Evolutionary conservation across 2,797 vertebrate genomes (phyloP).

Genomic region (Anabas testudineus): DNA sequence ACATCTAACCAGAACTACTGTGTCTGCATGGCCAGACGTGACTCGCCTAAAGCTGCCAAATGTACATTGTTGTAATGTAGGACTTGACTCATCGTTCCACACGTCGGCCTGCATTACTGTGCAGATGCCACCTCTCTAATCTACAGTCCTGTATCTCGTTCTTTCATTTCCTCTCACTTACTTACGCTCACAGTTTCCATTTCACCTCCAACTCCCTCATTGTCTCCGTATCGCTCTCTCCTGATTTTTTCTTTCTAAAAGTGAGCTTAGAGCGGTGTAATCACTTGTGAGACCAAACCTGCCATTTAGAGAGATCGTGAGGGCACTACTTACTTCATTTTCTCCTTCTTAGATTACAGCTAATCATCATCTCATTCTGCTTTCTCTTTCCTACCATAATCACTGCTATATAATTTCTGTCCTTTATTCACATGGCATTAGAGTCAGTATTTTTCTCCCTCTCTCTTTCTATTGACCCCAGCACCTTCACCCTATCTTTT

Average conservation of each 20-base stretch:
- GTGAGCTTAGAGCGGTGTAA: slow-evolving; percentile 48
- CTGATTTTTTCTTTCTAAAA: slow-evolving; percentile 40
- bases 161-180: slow-evolving; percentile 39
- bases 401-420: slow-evolving; percentile 50
- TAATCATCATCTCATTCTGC: slow-evolving; percentile 69
- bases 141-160: slow-evolving; percentile 6
- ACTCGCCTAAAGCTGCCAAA: background rate
- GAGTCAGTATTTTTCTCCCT: slow-evolving; percentile 13
- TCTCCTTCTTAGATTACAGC: slow-evolving; percentile 62
- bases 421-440: slow-evolving; percentile 50
- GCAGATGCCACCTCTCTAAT: background rate
- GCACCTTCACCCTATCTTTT: slow-evolving; percentile 28
- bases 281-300: slow-evolving; percentile 66
- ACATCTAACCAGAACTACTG: slow-evolving; percentile 2
- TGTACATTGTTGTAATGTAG: no score
- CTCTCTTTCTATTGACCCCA: slow-evolving; percentile 25
- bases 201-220: slow-evolving; percentile 32
- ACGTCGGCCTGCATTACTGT: background rate
- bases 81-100: background rate
- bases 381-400: slow-evolving; percentile 66
- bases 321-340: slow-evolving; percentile 53
- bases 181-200: slow-evolving; percentile 25
- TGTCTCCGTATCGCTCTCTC: slow-evolving; percentile 42
- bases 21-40: background rate
- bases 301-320: slow-evolving; percentile 51